Evolutionary conservation across 2,888 invertebrate species (phyloP).

Genomic region (Hypercompe scribonia): DNA sequence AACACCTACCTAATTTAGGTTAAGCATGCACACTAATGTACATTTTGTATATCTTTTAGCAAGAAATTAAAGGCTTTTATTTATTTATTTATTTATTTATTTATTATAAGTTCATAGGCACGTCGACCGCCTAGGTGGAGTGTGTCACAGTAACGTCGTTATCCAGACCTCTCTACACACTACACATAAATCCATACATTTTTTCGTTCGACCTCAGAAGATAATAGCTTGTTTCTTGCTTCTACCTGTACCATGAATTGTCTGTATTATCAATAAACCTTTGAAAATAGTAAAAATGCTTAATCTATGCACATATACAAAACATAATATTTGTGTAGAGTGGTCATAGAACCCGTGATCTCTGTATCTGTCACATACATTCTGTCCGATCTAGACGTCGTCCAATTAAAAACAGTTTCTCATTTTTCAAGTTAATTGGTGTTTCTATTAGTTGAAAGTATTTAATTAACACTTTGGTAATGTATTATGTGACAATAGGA

Average conservation of each 20-base stretch:
- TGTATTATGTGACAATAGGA: conserved; percentile 25
- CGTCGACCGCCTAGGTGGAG: neutral
- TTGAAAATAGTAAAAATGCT: no score
- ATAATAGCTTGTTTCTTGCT: neutral
- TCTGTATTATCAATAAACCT: neutral
- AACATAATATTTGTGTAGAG: no score
- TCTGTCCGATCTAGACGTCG: no score
- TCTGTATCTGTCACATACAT: no score
- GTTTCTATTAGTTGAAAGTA: conserved; percentile 22
- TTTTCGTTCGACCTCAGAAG: neutral
- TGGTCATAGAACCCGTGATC: no score
- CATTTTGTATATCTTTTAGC: no score
- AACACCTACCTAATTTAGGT: no score
- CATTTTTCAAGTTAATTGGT: conserved; percentile 8
- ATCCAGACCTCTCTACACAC: neutral
- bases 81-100: no score
- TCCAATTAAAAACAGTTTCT: neutral
- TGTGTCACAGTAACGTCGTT: neutral
- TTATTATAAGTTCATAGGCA: neutral
- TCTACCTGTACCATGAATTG: neutral
- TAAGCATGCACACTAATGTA: no score
- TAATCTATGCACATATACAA: no score
- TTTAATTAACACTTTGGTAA: neutral
- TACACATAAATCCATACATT: neutral
- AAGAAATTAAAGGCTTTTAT: no score